Percentiles rank a stretch among this genome's conserved stretches.
phyloP scores from a whole-genome alignment of 2,797 vertebrate species.

The Melanotaenia trifasciata region DNA sequence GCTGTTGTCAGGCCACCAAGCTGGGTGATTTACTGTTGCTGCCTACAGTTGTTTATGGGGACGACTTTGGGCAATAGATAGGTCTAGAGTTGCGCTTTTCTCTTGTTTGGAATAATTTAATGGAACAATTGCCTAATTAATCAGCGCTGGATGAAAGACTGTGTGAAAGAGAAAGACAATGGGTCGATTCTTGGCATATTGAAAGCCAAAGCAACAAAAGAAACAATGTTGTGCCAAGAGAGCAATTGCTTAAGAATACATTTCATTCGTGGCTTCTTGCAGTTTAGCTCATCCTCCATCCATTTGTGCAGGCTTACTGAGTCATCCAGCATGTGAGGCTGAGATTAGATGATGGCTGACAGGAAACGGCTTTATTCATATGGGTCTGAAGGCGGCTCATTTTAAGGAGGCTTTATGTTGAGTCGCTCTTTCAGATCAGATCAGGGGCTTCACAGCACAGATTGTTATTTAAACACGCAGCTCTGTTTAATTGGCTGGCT shows the following conservation, averaged over 20 bases:
- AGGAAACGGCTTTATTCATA: conserved; percentile 38
- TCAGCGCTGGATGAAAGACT: background rate
- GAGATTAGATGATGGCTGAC: conserved; percentile 63
- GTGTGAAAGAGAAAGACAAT: background rate
- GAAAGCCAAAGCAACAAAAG: conserved; percentile 33
- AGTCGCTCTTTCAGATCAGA: conserved; percentile 29
- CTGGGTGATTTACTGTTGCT: conserved; percentile 64
- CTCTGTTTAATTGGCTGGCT: conserved; percentile 36
- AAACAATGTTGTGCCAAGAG: conserved; percentile 19
- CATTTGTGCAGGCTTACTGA: conserved; percentile 48
- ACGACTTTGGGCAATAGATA: background rate
- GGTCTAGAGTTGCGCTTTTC: background rate
- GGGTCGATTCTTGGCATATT: conserved; percentile 19
- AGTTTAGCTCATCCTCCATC: conserved; percentile 33
- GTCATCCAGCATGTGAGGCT: conserved; percentile 59
- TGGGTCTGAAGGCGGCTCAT: conserved; percentile 22
- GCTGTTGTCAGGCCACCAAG: conserved; percentile 53
- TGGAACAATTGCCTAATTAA: background rate
- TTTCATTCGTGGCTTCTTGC: background rate
- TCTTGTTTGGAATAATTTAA: background rate
- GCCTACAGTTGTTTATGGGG: conserved; percentile 34
- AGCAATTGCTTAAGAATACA: background rate
- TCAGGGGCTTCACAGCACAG: conserved; percentile 22
- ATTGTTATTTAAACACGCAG: conserved; percentile 19
- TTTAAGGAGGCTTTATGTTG: conserved; percentile 5